Conservation (phyloP, 2,888 invertebrate species). For the Dicyrtomina minuta region DNA sequence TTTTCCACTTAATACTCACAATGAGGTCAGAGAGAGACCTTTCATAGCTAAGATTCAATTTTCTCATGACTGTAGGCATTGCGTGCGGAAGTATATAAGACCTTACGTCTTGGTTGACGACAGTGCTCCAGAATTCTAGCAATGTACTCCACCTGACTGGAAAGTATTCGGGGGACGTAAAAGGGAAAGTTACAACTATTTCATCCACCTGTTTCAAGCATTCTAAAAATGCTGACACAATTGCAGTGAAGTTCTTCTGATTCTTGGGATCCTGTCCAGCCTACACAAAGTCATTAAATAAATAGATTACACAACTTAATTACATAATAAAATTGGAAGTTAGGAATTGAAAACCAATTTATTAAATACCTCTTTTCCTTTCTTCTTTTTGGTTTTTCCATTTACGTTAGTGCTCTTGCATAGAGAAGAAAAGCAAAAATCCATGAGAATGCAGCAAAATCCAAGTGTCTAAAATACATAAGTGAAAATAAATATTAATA, state of each 20-base stretch:
- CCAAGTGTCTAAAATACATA: slow-evolving; percentile 35
- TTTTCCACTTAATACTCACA: slow-evolving; percentile 24
- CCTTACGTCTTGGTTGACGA: slow-evolving; percentile 29
- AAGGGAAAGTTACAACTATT: slow-evolving; percentile 10
- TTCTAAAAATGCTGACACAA: slow-evolving; percentile 16
- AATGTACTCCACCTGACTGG: slow-evolving; percentile 33
- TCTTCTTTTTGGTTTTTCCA: slow-evolving; percentile 36
- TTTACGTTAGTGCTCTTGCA: slow-evolving; percentile 23
- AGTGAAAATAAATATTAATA: too few relatives aligned
- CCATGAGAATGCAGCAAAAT: slow-evolving; percentile 38
- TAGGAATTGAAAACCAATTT: too few relatives aligned
- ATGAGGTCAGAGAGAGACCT: slow-evolving; percentile 16
- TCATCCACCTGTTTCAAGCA: slow-evolving; percentile 32
- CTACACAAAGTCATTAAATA: background rate
- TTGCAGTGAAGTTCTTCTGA: slow-evolving; percentile 21
- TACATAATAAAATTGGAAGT: too few relatives aligned
- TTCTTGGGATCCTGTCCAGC: background rate
- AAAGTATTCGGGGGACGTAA: slow-evolving; percentile 21
- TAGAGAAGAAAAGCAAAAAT: slow-evolving; percentile 31
- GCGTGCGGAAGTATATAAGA: slow-evolving; percentile 36
- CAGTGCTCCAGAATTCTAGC: slow-evolving; percentile 21
- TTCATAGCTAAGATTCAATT: slow-evolving; percentile 37
- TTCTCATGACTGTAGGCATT: slow-evolving; percentile 35
- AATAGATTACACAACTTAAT: background rate
- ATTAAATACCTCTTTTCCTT: slow-evolving; percentile 33